A percentile compares a stretch with the other conserved stretches of the same genome.
phyloP scores from a whole-genome alignment of 2,888 invertebrate genomes.

The Meganola albula region DNA sequence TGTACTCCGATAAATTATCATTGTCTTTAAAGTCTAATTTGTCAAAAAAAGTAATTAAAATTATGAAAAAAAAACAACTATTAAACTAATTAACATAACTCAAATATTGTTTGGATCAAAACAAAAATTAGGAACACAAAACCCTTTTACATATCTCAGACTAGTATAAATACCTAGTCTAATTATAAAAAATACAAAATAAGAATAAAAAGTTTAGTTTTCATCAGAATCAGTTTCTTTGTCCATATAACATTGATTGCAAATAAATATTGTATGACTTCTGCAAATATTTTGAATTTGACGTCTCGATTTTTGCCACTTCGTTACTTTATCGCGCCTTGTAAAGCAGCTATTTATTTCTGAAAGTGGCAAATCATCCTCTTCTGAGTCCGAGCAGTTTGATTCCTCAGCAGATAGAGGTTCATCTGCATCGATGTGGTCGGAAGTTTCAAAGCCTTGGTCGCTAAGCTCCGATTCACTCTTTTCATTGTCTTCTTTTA shows the following conservation, averaged over 20 bases:
- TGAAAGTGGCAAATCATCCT: constrained; percentile 21
- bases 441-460: constrained; percentile 23
- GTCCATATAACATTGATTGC: constrained; percentile 14
- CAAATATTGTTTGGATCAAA: constrained; percentile 1
- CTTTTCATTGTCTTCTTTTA: constrained; percentile 17
- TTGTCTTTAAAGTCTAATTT: background rate
- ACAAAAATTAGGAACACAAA: constrained; percentile 8
- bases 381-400: constrained; percentile 19
- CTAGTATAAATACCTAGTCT: constrained; percentile 1
- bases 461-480: constrained; percentile 23
- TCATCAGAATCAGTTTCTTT: constrained; percentile 13
- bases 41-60: background rate
- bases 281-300: constrained; percentile 23
- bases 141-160: constrained; percentile 7
- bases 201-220: background rate
- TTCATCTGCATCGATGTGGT: constrained; percentile 17
- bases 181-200: background rate
- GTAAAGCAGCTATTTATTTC: constrained; percentile 10
- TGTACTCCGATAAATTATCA: background rate
- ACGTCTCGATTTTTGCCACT: constrained; percentile 23
- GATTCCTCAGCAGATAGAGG: constrained; percentile 19
- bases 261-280: constrained; percentile 17
- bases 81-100: constrained; percentile 1
- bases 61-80: background rate
- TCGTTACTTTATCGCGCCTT: constrained; percentile 22